Conservation (phyloP, 2,888 invertebrate genomes). For the Norana najaformis region DNA sequence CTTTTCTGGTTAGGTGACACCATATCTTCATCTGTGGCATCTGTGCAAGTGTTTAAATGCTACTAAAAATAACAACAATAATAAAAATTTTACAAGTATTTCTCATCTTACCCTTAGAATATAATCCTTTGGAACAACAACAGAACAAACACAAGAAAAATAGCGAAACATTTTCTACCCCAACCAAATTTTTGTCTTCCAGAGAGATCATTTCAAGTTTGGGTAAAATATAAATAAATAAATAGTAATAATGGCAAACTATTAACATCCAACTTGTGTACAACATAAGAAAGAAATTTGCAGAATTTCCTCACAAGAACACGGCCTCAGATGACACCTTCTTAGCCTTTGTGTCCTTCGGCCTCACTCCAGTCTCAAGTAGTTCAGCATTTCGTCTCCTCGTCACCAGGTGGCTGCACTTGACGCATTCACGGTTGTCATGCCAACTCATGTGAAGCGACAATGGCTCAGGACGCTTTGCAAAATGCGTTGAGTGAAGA, state of each 20-base stretch:
- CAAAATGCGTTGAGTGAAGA: not conserved
- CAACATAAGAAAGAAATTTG: not conserved
- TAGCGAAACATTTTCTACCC: not conserved
- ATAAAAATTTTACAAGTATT: not conserved
- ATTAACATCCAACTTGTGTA: too few species aligned
- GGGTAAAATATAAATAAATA: too few species aligned
- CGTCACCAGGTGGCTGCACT: not conserved
- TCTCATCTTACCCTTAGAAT: not conserved
- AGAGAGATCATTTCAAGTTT: too few species aligned
- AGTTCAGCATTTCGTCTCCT: not conserved
- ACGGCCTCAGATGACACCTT: not conserved
- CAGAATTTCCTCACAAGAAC: constrained; percentile 5
- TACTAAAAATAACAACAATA: not conserved
- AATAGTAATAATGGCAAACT: not conserved
- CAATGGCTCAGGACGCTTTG: not conserved
- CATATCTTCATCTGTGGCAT: not conserved
- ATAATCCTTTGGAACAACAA: not conserved
- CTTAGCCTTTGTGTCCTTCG: not conserved
- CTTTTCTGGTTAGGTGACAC: too few species aligned
- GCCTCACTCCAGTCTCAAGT: not conserved
- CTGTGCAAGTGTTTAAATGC: not conserved
- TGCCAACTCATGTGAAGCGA: not conserved
- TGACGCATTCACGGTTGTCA: not conserved
- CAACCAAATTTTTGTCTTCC: too few species aligned
- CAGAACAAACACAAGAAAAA: not conserved